Evolutionary conservation across 2,113 vertebrate species (phyloP).

Genomic region (Notothenia coriiceps): DNA sequence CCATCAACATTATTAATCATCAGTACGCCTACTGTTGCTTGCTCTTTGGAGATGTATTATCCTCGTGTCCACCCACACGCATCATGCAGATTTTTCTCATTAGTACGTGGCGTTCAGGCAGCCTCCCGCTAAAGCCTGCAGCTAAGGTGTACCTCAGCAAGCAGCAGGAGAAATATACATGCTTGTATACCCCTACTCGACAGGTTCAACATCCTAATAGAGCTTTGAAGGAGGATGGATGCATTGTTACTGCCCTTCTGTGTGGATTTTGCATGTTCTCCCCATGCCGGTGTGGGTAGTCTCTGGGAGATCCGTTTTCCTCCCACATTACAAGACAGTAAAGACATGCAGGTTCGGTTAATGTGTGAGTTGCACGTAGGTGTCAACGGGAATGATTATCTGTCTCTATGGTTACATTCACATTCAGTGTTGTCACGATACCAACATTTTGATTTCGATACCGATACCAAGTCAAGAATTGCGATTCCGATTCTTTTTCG

Average conservation of each 20-base stretch:
- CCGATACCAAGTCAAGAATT: too few species aligned
- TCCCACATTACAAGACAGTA: conserved; percentile 1
- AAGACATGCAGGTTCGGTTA: neutral
- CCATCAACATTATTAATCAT: conserved; percentile 72
- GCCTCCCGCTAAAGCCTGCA: conserved; percentile 44
- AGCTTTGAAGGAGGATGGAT: conserved; percentile 35
- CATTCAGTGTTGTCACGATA: too few species aligned
- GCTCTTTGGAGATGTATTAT: conserved; percentile 68
- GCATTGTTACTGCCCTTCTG: neutral
- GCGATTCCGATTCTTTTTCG: too few species aligned
- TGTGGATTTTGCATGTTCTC: too few species aligned
- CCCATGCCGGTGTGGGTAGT: neutral
- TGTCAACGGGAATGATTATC: neutral
- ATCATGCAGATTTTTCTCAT: conserved; percentile 64
- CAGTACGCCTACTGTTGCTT: conserved; percentile 54
- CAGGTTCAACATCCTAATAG: conserved; percentile 28
- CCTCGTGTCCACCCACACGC: conserved; percentile 59
- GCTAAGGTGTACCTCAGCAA: conserved; percentile 35
- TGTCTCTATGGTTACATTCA: neutral
- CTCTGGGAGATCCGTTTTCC: neutral
- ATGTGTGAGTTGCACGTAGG: neutral
- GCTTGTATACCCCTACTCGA: neutral
- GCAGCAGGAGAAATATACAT: neutral
- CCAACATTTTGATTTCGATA: too few species aligned
- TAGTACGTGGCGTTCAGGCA: conserved; percentile 52